Percentiles rank a stretch among this genome's conserved stretches.
phyloP scores from a whole-genome alignment of 2,888 invertebrate species.

The Ornithoptera alexandrae region DNA sequence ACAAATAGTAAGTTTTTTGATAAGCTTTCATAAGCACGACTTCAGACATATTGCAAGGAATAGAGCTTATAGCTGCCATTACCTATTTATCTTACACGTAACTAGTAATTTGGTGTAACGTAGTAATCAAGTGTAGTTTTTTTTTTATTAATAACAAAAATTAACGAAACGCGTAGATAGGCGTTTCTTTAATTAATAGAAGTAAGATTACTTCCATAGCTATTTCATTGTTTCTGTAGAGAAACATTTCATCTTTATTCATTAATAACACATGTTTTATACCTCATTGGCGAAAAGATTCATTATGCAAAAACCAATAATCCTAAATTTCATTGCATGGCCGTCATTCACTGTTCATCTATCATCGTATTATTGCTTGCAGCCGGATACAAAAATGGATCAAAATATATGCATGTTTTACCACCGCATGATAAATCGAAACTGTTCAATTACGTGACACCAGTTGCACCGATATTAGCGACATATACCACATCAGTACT shows the following conservation, averaged over 20 bases:
- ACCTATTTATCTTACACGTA: no score
- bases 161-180: no score
- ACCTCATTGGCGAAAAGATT: not conserved
- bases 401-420: constrained; percentile 47
- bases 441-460: constrained; percentile 56
- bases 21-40: no score
- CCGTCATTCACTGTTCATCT: constrained; percentile 41
- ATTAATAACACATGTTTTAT: constrained; percentile 22
- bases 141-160: no score
- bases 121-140: no score
- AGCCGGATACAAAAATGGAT: constrained; percentile 57
- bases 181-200: no score
- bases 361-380: constrained; percentile 65
- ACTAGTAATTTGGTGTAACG: no score
- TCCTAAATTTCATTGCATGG: constrained; percentile 36
- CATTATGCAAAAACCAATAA: not conserved
- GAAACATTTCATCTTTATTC: not conserved
- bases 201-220: no score
- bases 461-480: constrained; percentile 45
- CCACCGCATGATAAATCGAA: constrained; percentile 43
- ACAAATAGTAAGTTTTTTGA: no score
- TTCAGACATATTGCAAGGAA: no score
- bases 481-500: constrained; percentile 44
- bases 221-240: not conserved
- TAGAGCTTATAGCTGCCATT: no score